These are phyloP conservation scores for Anolis apletophallus DNA, from an alignment of 2,797 vertebrate species.

Conservation along the genomic window DNA sequence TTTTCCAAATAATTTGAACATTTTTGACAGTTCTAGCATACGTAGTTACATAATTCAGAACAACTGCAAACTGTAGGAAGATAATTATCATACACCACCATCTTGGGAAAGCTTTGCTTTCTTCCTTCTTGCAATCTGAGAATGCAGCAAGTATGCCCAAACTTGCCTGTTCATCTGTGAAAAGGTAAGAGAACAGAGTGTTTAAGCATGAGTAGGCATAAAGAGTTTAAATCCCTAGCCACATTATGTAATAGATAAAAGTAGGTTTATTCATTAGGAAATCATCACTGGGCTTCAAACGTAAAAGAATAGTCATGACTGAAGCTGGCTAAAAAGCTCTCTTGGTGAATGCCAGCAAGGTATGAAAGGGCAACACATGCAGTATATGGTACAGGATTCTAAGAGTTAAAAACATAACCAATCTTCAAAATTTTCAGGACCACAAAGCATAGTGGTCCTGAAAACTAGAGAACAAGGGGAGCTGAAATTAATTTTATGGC, in stretches of 20 bases:
- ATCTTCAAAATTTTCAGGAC: neutral
- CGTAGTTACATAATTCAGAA: neutral
- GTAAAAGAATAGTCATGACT: neutral
- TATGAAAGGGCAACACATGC: neutral
- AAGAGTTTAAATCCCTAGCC: slow-evolving; percentile 3
- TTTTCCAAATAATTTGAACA: neutral
- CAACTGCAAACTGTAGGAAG: neutral
- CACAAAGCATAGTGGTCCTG: neutral
- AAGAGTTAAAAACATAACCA: neutral
- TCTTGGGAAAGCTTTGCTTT: neutral
- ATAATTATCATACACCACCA: neutral
- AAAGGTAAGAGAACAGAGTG: neutral
- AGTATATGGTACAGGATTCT: neutral
- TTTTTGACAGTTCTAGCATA: neutral
- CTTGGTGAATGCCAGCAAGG: neutral
- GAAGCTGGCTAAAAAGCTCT: neutral
- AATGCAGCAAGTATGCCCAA: neutral
- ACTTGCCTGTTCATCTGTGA: neutral
- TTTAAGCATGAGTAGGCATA: neutral
- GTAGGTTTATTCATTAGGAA: neutral
- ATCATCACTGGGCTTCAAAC: neutral
- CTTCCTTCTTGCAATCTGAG: neutral
- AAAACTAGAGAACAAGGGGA: neutral
- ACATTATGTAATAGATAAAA: slow-evolving; percentile 23
- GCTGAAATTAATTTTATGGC: neutral